phyloP scores from a whole-genome alignment of 2,888 invertebrate genomes.

The Nemotelus nigrinus region DNA sequence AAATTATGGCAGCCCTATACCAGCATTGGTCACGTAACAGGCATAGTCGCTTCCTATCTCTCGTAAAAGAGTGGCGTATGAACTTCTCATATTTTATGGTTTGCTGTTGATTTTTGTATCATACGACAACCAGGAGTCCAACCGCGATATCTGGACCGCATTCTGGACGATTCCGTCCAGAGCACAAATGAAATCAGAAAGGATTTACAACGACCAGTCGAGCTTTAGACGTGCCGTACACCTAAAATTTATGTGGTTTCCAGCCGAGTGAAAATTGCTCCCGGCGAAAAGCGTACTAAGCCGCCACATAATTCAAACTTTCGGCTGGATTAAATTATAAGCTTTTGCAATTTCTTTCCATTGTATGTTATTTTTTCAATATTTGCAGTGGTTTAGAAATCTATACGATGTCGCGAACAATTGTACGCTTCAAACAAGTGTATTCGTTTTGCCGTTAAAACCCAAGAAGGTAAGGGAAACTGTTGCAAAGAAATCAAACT shows the following conservation, averaged over 20 bases:
- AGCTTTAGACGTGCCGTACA: slow-evolving; percentile 23
- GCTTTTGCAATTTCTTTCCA: slow-evolving; percentile 11
- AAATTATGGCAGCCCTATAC: no score
- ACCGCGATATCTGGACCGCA: slow-evolving; percentile 8
- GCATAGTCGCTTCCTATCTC: no score
- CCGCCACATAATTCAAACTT: slow-evolving; percentile 33
- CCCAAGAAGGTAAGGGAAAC: no score
- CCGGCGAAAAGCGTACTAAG: slow-evolving; percentile 27
- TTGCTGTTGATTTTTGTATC: slow-evolving; percentile 26
- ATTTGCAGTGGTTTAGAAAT: not conserved
- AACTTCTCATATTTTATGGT: slow-evolving; percentile 26
- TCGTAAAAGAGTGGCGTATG: not conserved
- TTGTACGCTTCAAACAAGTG: not conserved
- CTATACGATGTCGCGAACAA: not conserved
- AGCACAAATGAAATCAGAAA: slow-evolving; percentile 38
- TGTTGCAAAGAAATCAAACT: no score
- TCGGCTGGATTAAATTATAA: slow-evolving; percentile 37
- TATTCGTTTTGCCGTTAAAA: no score
- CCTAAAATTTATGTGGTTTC: slow-evolving; percentile 12
- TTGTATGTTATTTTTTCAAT: slow-evolving; percentile 2
- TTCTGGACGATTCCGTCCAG: slow-evolving; percentile 25
- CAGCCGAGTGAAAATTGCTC: slow-evolving; percentile 35
- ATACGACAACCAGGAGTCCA: not conserved
- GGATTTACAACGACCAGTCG: slow-evolving; percentile 38
- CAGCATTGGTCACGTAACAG: no score